Conservation (phyloP, 2,888 invertebrate genomes). For the Agrochola litura region DNA sequence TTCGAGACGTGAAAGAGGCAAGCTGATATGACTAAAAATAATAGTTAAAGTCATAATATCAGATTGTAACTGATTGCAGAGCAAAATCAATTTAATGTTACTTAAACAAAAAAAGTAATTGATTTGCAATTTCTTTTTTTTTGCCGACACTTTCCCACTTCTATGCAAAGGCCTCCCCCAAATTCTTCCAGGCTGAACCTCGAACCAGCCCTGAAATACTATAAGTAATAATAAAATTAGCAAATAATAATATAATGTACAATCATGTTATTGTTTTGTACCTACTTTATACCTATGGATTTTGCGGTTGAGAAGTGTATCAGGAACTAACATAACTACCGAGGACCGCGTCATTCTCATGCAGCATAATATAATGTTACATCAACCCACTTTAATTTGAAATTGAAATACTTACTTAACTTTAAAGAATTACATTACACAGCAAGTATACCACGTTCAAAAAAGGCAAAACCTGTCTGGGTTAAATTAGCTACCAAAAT, state of each 20-base stretch:
- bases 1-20: background rate
- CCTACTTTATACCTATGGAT: background rate
- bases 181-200: background rate
- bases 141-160: background rate
- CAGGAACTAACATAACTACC: background rate
- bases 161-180: background rate
- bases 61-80: background rate
- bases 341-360: background rate
- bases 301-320: constrained; percentile 4
- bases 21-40: background rate
- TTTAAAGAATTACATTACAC: background rate
- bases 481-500: background rate
- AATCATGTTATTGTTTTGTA: background rate
- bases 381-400: background rate
- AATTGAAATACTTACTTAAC: background rate
- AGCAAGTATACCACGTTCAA: background rate
- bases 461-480: background rate
- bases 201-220: no score
- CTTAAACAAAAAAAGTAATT: background rate
- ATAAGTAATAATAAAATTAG: no score
- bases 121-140: background rate
- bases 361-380: constrained; percentile 1
- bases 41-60: background rate
- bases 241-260: background rate
- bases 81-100: no score